Percentiles rank a stretch among this genome's conserved stretches.
Conservation (phyloP, 1,140 invertebrate species). For the Bathynomus jamesi region DNA sequence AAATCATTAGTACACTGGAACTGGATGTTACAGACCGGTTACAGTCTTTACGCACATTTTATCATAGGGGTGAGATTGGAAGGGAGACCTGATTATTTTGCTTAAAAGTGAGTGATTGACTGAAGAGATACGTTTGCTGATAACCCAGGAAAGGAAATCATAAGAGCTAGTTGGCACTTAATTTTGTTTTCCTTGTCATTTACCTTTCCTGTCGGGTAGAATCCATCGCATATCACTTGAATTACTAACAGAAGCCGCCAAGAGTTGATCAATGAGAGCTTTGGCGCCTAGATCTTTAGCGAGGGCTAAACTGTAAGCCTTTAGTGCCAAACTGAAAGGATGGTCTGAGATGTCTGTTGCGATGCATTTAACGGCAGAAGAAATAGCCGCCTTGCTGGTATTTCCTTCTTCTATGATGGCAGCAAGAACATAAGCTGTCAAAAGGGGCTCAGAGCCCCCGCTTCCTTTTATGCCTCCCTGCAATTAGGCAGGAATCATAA, state of each 20-base stretch:
- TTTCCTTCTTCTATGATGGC: conserved; percentile 20
- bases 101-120: no score
- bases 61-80: no score
- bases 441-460: no score
- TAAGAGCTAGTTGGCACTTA: background rate
- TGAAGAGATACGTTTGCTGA: no score
- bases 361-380: background rate
- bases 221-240: conserved; percentile 11
- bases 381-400: background rate
- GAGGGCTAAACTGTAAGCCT: conserved; percentile 65
- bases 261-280: conserved; percentile 6
- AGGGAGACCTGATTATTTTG: background rate
- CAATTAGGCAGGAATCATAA: no score
- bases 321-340: conserved; percentile 66
- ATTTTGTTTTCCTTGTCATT: no score
- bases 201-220: background rate
- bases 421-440: conserved; percentile 56
- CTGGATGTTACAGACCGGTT: no score
- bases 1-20: no score
- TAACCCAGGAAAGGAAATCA: background rate
- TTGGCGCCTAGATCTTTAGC: conserved; percentile 58
- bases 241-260: background rate
- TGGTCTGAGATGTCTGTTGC: conserved; percentile 47
- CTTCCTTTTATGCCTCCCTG: no score
- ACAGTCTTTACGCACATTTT: no score